These are phyloP conservation scores for Polia nebulosa DNA, from an alignment of 2,888 invertebrate species.

Conservation along the genomic window DNA sequence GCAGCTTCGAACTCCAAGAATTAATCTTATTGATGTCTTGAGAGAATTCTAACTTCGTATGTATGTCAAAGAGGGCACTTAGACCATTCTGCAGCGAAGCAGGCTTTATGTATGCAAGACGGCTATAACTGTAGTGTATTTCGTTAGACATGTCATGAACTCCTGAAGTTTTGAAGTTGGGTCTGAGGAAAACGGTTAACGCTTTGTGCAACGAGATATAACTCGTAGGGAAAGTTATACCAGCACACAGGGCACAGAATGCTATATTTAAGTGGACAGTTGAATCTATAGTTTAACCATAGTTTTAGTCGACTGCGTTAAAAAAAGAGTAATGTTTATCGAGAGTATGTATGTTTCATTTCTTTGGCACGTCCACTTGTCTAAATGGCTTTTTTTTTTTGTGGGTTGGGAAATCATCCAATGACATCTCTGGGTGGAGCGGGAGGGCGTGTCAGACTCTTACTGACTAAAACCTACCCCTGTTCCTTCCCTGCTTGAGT, in stretches of 20 bases:
- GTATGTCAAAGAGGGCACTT: slow-evolving; percentile 16
- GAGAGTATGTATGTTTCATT: too few relatives aligned
- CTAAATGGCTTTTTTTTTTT: too few relatives aligned
- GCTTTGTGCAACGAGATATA: slow-evolving; percentile 5
- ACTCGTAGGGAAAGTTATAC: slow-evolving; percentile 1
- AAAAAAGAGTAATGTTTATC: too few relatives aligned
- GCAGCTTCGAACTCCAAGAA: slow-evolving; percentile 2
- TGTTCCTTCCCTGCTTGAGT: too few relatives aligned
- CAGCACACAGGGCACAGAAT: not conserved
- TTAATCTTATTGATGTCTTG: slow-evolving; percentile 33
- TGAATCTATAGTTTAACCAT: too few relatives aligned
- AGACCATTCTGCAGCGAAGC: not conserved
- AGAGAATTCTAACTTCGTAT: slow-evolving; percentile 41
- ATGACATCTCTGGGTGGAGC: too few relatives aligned
- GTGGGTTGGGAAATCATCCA: too few relatives aligned
- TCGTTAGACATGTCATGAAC: slow-evolving; percentile 32
- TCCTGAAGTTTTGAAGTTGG: slow-evolving; percentile 31
- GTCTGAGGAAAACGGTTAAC: not conserved
- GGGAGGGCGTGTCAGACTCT: too few relatives aligned
- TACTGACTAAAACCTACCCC: too few relatives aligned
- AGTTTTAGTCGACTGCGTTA: too few relatives aligned
- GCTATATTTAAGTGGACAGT: not conserved
- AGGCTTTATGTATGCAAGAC: not conserved
- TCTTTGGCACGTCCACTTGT: too few relatives aligned
- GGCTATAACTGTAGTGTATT: slow-evolving; percentile 20